These are phyloP conservation scores for Contarinia nasturtii DNA, from an alignment of 1,140 invertebrate genomes.

Conservation along the genomic window DNA sequence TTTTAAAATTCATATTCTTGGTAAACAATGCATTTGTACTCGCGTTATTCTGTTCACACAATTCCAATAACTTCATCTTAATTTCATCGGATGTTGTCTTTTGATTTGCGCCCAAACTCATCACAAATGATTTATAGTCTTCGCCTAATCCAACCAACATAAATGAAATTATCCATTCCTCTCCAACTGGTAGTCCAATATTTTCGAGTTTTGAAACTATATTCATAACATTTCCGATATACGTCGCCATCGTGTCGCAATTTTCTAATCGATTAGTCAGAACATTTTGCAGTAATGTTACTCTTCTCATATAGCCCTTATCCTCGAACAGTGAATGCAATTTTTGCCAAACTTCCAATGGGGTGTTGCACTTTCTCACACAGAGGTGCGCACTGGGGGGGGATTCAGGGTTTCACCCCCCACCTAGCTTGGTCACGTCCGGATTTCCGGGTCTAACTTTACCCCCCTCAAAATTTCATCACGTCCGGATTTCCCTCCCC, in stretches of 20 bases:
- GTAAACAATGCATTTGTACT: too few relatives aligned
- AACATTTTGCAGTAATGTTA: neutral
- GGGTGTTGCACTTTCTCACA: neutral
- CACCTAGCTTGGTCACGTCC: too few relatives aligned
- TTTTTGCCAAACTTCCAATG: neutral
- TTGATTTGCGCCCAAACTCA: slow-evolving; percentile 9
- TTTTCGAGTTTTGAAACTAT: slow-evolving; percentile 4
- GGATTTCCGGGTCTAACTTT: too few relatives aligned
- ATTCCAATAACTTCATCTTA: too few relatives aligned
- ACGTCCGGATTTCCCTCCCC: too few relatives aligned
- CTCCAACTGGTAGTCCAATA: slow-evolving; percentile 3
- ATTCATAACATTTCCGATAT: neutral
- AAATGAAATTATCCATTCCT: slow-evolving; percentile 18
- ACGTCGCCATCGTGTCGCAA: neutral
- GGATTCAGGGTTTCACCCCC: too few relatives aligned
- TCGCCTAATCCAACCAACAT: slow-evolving; percentile 18
- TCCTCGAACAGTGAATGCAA: neutral
- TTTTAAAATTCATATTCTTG: too few relatives aligned
- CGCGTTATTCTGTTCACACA: too few relatives aligned
- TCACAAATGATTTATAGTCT: slow-evolving; percentile 18
- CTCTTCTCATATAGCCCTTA: neutral
- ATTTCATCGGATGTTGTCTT: too few relatives aligned
- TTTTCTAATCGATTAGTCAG: neutral
- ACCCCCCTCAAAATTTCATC: too few relatives aligned
- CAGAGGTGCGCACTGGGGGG: too few relatives aligned